These are phyloP conservation scores for Clepsis dumicolana DNA, from an alignment of 2,888 invertebrate genomes.

Conservation along the genomic window DNA sequence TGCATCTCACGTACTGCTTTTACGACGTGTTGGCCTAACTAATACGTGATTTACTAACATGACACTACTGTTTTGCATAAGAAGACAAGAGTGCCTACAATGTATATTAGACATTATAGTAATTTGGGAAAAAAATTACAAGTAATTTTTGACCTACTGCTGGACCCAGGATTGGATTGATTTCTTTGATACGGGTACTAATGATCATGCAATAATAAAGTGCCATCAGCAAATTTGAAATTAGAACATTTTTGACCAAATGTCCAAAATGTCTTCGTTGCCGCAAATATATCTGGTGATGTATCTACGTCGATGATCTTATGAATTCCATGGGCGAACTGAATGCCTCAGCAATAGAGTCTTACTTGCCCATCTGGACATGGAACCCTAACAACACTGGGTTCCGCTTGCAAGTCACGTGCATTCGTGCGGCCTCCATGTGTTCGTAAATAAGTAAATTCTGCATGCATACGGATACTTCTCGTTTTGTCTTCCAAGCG, in stretches of 20 bases:
- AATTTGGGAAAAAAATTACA: no score
- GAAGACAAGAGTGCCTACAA: neutral
- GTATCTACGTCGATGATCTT: no score
- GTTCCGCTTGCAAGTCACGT: conserved; percentile 5
- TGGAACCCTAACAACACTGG: neutral
- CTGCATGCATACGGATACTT: conserved; percentile 1
- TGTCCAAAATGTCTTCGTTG: no score
- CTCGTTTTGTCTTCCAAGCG: neutral
- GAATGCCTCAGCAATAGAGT: neutral
- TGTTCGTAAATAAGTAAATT: conserved; percentile 8
- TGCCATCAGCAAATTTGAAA: no score
- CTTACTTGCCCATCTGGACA: neutral
- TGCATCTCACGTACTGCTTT: conserved; percentile 1
- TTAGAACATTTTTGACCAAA: no score
- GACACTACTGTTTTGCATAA: neutral
- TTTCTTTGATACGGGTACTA: no score
- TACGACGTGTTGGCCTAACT: conserved; percentile 1
- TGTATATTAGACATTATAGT: no score
- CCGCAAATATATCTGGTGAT: no score
- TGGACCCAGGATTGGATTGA: no score
- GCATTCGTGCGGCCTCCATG: neutral
- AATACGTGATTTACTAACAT: neutral
- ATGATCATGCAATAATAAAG: no score
- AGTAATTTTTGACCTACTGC: no score
- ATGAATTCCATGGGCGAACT: no score